Conservation (phyloP, 2,797 vertebrate species). For the Eupleurogrammus muticus region DNA sequence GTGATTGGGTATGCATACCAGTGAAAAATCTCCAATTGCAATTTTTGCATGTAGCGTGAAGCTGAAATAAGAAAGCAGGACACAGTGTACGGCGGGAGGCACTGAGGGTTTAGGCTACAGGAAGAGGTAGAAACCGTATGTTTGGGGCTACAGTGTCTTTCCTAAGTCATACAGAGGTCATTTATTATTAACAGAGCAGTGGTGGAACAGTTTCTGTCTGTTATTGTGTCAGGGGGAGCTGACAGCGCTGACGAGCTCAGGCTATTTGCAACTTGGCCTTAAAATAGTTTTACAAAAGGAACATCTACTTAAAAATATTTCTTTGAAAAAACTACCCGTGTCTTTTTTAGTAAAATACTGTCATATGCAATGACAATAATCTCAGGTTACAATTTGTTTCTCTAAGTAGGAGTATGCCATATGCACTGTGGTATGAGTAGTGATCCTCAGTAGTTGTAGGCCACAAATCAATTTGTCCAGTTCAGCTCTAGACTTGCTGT, state of each 20-base stretch:
- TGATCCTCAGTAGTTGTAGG: not conserved
- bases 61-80: not conserved
- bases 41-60: not conserved
- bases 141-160: conserved; percentile 50
- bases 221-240: conserved; percentile 12
- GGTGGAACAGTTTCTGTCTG: conserved; percentile 48
- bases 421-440: not conserved
- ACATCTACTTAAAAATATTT: conserved; percentile 1
- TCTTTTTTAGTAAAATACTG: not conserved
- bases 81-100: not conserved
- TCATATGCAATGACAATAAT: not conserved
- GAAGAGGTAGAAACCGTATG: conserved; percentile 3
- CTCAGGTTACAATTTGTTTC: too few relatives aligned
- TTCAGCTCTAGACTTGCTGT: not conserved
- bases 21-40: not conserved
- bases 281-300: conserved; percentile 12
- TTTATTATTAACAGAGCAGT: conserved; percentile 77
- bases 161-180: conserved; percentile 66
- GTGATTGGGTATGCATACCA: not conserved
- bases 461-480: not conserved
- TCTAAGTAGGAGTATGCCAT: not conserved
- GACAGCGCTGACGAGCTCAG: conserved; percentile 43
- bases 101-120: not conserved
- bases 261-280: conserved; percentile 28
- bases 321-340: not conserved